Base-by-base conservation (phyloP, 2,888 invertebrate genomes). In the Micoletzkya japonica region DNA sequence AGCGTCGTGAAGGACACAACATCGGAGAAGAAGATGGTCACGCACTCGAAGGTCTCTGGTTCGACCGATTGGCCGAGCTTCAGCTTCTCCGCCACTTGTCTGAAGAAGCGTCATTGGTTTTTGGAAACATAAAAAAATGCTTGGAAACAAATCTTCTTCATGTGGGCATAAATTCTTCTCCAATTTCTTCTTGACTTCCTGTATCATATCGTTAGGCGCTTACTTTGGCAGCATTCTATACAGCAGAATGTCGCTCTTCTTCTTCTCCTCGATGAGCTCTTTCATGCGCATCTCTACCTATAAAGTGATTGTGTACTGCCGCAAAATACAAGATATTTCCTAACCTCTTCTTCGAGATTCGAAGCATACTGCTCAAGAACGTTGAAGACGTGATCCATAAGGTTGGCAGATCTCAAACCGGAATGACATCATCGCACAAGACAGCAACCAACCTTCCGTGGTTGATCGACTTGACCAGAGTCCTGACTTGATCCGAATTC, bases 371-470 rank as follows among this genome's bases (percentile, higher is more conserved):
- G 67, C 67, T 81, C 81, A 24, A 81, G 64, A 58, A 81, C 77
- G 7, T 73, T 73, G 75, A 81, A 81, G 17, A 81, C 80, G 63
- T 81, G 81, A 66, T 81, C 81, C 79, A 81, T 82, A 6, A 81
- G 71, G 70, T 81, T 81, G 20, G 76, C 69, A 10, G 73, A 73
- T 71, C 76, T 80, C 20, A 4, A 54, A 64, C 71, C 54, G 73
- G 37, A 58, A 73, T 72, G n/a, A 44, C n/a, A n/a, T n/a, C n/a
- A n/a, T n/a, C n/a, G 50, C 24, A 30, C 26, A 36, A 58, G 36
- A 58, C 32, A 17, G 63, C 14, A 57, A 57, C 14, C 14, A 17
- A 52, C 64, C 32, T 66, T 1, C 64, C 64, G 4, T 28, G 39
- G 10, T 66, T 66, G 37, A 66, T 54, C 0, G 64, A 20, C 32